Base-by-base conservation (phyloP, 2,888 invertebrate species). In the Tetheella fluctuosa region DNA sequence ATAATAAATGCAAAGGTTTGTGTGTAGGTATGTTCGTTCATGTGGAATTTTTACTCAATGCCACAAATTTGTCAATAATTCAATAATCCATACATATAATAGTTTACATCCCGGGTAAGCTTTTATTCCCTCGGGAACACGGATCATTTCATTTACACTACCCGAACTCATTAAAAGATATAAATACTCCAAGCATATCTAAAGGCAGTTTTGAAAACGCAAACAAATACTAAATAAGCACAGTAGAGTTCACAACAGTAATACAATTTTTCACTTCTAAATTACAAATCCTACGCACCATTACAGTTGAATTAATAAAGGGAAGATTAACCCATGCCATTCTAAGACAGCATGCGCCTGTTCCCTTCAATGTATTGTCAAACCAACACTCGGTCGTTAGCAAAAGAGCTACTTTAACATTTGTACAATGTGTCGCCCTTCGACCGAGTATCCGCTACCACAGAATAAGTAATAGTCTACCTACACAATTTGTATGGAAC, bases 251-350 rank as follows among this genome's bases (percentile, higher is more conserved):
- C 74, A 79, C 76, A 15, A 79, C 70, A 72, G 70, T 70, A 74
- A 77, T 79, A 78, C 77, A 76, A 67, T 64, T 65, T 81, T 15
- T 15, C 42, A 85, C 76, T 81, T 80, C 73, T 70, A 80, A 85
- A 85, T 89, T 86, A 82, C 83, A 83, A 81, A 86, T 84, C 83
- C 83, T 83, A 71, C 65, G 65, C 76, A 71, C 84, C 83, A 88
- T 89, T 89, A 88, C 78, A 74, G 70, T 68, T 64, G 79, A 81
- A 88, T 89, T 89, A 88, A 87, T 89, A 86, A 85, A 85, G 82
- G 80, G 80, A 82, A 81, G 81, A 84, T 28, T 83, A 81, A 77
- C 79, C 85, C 82, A 64, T 66, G 61, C 76, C 76, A 84, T 85
- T 81, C 84, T 79, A 77, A 83, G 81, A 74, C 77, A 77, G 80